These are phyloP conservation scores for Bryconaethiops microstoma DNA, from an alignment of 2,797 vertebrate genomes.

Conservation along the genomic window DNA sequence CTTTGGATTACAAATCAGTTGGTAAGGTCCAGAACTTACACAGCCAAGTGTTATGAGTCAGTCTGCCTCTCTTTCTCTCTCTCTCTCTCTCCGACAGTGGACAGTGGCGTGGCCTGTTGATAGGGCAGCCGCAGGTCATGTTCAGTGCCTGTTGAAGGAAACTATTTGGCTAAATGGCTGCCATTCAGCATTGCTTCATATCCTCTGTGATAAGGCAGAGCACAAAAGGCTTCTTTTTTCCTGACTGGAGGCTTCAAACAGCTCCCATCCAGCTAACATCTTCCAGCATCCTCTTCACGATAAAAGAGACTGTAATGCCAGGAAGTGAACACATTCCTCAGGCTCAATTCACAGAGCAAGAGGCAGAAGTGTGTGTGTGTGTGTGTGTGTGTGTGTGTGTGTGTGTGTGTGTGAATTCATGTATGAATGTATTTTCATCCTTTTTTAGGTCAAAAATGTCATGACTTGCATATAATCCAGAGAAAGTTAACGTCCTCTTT, in stretches of 20 bases:
- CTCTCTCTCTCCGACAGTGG: slow-evolving; percentile 46
- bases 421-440: too few relatives aligned
- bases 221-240: slow-evolving; percentile 76
- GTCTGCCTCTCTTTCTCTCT: not conserved
- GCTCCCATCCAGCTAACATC: slow-evolving; percentile 78
- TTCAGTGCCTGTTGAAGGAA: slow-evolving; percentile 79
- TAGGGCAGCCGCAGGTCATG: slow-evolving; percentile 69
- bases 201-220: slow-evolving; percentile 82
- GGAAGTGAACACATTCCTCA: slow-evolving; percentile 79
- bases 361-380: not conserved
- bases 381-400: not conserved
- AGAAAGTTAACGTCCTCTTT: too few relatives aligned
- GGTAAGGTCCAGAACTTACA: not conserved
- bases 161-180: slow-evolving; percentile 80
- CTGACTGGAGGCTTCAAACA: slow-evolving; percentile 56
- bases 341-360: slow-evolving; percentile 67
- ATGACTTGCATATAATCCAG: too few relatives aligned
- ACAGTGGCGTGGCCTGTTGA: slow-evolving; percentile 70
- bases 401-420: not conserved
- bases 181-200: slow-evolving; percentile 78
- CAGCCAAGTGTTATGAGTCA: too few relatives aligned
- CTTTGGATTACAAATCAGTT: not conserved
- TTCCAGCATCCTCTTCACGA: slow-evolving; percentile 71
- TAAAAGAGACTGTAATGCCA: slow-evolving; percentile 79
- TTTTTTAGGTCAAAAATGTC: too few relatives aligned